Percentiles rank a stretch among this genome's conserved stretches.
phyloP scores from a whole-genome alignment of 2,888 invertebrate species.

The Andrena chrysosceles region DNA sequence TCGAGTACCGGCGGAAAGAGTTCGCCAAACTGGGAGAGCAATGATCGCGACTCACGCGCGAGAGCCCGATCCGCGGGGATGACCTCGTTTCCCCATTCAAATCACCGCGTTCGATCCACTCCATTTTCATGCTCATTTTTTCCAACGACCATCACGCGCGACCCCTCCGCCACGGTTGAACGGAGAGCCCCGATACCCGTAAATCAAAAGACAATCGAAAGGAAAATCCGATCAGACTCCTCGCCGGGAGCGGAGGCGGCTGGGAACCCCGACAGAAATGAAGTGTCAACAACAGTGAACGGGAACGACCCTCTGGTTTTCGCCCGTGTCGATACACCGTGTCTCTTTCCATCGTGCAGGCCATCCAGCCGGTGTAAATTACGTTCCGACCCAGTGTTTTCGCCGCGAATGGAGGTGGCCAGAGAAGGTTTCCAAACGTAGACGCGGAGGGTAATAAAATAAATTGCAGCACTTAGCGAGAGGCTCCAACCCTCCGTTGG shows the following conservation, averaged over 20 bases:
- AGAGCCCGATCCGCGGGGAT: slow-evolving; percentile 44
- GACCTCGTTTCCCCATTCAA: slow-evolving; percentile 49
- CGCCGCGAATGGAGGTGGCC: slow-evolving; percentile 49
- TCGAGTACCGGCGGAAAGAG: not conserved
- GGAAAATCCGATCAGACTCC: slow-evolving; percentile 61
- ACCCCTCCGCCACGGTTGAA: not conserved
- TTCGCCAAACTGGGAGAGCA: slow-evolving; percentile 6
- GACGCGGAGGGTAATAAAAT: slow-evolving; percentile 76
- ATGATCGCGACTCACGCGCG: slow-evolving; percentile 34
- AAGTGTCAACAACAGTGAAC: slow-evolving; percentile 59
- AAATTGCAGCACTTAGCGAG: slow-evolving; percentile 78
- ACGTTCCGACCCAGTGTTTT: slow-evolving; percentile 57
- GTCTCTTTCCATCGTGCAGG: not conserved
- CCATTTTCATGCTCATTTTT: slow-evolving; percentile 29
- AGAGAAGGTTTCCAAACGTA: slow-evolving; percentile 48
- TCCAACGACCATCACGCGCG: not conserved
- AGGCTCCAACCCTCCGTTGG: slow-evolving; percentile 11
- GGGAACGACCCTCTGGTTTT: slow-evolving; percentile 46
- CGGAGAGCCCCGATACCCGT: slow-evolving; percentile 27
- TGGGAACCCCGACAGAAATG: slow-evolving; percentile 46
- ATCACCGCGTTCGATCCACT: slow-evolving; percentile 34
- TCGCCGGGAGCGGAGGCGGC: not conserved
- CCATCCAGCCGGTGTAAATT: slow-evolving; percentile 60
- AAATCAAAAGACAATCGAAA: slow-evolving; percentile 62
- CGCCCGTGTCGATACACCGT: slow-evolving; percentile 53